Evolutionary conservation across 2,113 vertebrate species (phyloP).

Genomic region (Ancistrus triradiatus): DNA sequence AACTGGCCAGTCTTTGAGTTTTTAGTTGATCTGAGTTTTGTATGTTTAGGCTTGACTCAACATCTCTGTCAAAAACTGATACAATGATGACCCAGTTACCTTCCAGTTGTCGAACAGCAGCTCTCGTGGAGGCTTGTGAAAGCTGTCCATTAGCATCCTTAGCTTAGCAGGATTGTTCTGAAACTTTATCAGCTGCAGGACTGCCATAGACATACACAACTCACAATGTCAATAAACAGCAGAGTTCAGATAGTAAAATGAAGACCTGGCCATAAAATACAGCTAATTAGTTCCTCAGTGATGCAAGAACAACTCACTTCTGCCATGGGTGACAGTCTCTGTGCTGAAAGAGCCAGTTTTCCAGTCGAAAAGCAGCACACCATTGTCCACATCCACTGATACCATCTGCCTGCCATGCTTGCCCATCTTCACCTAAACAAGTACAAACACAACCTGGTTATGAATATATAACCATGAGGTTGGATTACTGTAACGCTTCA

Average conservation of each 20-base stretch:
- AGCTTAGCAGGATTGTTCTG: constrained; percentile 72
- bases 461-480: too few relatives aligned
- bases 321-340: constrained; percentile 73
- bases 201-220: constrained; percentile 54
- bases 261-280: neutral
- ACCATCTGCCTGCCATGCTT: constrained; percentile 68
- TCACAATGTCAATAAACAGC: neutral
- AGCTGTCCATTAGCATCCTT: constrained; percentile 71
- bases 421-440: constrained; percentile 72
- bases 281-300: neutral
- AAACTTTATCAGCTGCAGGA: constrained; percentile 81
- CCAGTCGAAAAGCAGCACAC: constrained; percentile 70
- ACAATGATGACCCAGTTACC: too few relatives aligned
- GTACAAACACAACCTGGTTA: too few relatives aligned
- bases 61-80: too few relatives aligned
- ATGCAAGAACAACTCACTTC: constrained; percentile 63
- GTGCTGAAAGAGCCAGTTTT: constrained; percentile 54
- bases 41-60: too few relatives aligned
- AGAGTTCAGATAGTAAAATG: neutral
- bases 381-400: constrained; percentile 71
- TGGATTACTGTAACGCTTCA: too few relatives aligned
- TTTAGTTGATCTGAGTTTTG: too few relatives aligned
- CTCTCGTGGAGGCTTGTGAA: constrained; percentile 70
- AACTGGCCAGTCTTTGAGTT: too few relatives aligned
- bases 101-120: constrained; percentile 72